These are phyloP conservation scores for Diabrotica undecimpunctata DNA, from an alignment of 1,140 invertebrate species.

Conservation along the genomic window DNA sequence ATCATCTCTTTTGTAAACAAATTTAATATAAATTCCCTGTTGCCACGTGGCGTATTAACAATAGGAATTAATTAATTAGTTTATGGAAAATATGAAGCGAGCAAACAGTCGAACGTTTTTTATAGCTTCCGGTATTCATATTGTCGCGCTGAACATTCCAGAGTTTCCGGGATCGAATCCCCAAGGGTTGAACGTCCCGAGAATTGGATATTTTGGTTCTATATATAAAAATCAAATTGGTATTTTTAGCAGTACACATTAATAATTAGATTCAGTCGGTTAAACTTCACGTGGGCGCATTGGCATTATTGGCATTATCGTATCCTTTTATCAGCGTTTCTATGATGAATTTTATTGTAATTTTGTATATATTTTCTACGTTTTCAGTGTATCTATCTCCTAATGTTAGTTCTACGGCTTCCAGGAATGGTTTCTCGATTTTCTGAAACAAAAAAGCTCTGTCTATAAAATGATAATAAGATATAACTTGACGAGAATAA, in stretches of 20 bases:
- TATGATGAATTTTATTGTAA: conserved; percentile 87
- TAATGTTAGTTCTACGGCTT: conserved; percentile 77
- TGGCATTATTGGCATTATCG: conserved; percentile 62
- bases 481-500: too few relatives aligned
- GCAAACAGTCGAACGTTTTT: too few relatives aligned
- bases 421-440: conserved; percentile 85
- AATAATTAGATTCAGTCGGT: conserved; percentile 7
- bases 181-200: too few relatives aligned
- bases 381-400: conserved; percentile 88
- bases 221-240: conserved; percentile 14
- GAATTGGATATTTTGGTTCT: conserved; percentile 8
- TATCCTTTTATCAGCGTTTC: conserved; percentile 80
- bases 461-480: background rate
- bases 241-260: conserved; percentile 9
- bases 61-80: too few relatives aligned
- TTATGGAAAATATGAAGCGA: too few relatives aligned
- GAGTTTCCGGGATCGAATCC: background rate
- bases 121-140: too few relatives aligned
- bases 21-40: too few relatives aligned
- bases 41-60: too few relatives aligned
- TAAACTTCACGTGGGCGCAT: conserved; percentile 38
- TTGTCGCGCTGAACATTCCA: background rate
- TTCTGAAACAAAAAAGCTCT: conserved; percentile 67
- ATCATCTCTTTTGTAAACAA: too few relatives aligned
- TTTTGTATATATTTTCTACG: conserved; percentile 86